A percentile compares a stretch with the other conserved stretches of the same genome.
Conservation (phyloP, 2,113 vertebrate species). For the Percopsis transmontana region DNA sequence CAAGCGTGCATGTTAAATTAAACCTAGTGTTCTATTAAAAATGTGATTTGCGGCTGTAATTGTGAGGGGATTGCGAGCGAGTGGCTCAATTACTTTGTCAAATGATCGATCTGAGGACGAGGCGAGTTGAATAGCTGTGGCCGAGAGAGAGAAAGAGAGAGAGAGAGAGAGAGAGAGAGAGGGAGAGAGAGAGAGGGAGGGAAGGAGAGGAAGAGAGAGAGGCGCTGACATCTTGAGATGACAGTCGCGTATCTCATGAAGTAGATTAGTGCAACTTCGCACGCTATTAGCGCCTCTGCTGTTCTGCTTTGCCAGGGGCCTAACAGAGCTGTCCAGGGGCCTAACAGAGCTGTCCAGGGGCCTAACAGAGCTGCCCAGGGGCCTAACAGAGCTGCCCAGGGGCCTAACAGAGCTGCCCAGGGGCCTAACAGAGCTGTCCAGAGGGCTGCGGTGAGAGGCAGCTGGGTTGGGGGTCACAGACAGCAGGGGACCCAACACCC, state of each 20-base stretch:
- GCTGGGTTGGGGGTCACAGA: too few species aligned
- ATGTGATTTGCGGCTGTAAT: conserved; percentile 46
- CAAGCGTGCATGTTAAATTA: conserved; percentile 48
- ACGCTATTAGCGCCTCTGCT: conserved; percentile 8
- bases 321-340: conserved; percentile 23
- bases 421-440: too few species aligned
- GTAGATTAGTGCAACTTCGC: conserved; percentile 26
- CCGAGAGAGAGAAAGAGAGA: neutral
- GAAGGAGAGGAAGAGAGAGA: neutral
- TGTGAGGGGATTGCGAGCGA: conserved; percentile 20
- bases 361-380: too few species aligned
- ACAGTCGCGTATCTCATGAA: conserved; percentile 7
- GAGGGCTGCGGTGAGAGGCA: neutral
- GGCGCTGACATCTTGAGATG: neutral
- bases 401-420: too few species aligned
- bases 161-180: too few species aligned
- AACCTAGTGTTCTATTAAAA: conserved; percentile 46
- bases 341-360: too few species aligned
- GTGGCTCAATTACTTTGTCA: conserved; percentile 27
- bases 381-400: too few species aligned
- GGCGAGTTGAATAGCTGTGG: neutral
- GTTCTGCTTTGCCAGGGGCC: conserved; percentile 14
- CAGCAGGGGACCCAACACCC: neutral
- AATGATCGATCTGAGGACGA: conserved; percentile 21
- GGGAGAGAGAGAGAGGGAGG: too few species aligned